Evolutionary conservation across 1,140 invertebrate species (phyloP), one percentile per base, ranked within the genome.

Genomic region (Dendrolimus kikuchii): DNA sequence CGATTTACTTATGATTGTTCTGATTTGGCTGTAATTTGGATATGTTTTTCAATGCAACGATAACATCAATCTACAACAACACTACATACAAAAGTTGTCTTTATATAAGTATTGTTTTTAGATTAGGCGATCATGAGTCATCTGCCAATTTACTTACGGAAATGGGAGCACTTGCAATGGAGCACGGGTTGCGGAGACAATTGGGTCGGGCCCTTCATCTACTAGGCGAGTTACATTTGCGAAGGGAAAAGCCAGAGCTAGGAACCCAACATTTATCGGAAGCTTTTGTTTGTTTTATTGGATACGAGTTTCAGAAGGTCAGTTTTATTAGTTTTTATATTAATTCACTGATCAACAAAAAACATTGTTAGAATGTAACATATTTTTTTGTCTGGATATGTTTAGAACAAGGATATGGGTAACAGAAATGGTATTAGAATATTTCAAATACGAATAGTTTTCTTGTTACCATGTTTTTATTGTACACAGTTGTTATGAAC

Each of bases 221-320:
- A 5, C 60, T 86, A 4, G 83, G 83, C 8, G 83, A 86, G 42
- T 52, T 86, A 9, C 81, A 86, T 49, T 60, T 83, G 8, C 66
- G 71, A n/a, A 58, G 83, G 6, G 81, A 81, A 10, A 51, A 65
- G 36, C 81, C 83, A 0, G 83, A 86, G 37, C 60, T 84, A 0
- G 83, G 81, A 43, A 84, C 81, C 0, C 77, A 77, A 40, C 77
- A 86, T 57, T 53, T 86, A 4, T 58, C 60, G n/a, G 83, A 86
- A 60, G 83, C 83, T 0, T 86, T 86, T 42, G 57, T 66, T 10
- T 86, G 83, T 45, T 84, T 84, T 47, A 81, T 86, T 75, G 83
- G 80, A 43, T 60, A 66, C 40, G 57, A 59, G 37, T 76, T 69
- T 59, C 55, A 72, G 53, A 44, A 58, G 46, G 71, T 78, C 63